Evolutionary conservation across 1,140 invertebrate species (phyloP).

Genomic region (Lysiphlebus fabarum): DNA sequence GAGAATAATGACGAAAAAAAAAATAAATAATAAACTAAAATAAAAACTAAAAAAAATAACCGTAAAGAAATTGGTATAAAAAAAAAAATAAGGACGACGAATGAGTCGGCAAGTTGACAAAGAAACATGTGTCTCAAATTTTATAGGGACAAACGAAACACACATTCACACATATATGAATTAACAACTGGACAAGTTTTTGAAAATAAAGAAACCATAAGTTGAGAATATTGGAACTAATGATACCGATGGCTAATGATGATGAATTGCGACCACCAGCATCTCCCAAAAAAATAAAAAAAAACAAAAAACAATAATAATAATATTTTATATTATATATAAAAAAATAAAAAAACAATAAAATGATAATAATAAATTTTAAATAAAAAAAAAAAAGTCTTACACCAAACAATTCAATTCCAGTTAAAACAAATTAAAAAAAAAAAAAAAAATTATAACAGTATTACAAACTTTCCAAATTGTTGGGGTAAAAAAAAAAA

Average conservation of each 20-base stretch:
- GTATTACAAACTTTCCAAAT: neutral
- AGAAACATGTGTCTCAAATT: conserved; percentile 21
- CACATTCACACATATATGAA: neutral
- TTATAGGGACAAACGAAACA: neutral
- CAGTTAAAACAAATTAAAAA: neutral
- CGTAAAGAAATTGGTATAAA: neutral
- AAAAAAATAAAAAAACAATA: neutral
- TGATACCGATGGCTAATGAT: conserved; percentile 18
- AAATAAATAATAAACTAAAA: conserved; percentile 1
- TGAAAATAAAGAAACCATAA: conserved; percentile 4
- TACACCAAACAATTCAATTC: too few relatives aligned
- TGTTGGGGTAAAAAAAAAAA: too few relatives aligned
- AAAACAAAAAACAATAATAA: too few relatives aligned
- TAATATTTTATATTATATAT: neutral
- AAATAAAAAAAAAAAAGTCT: neutral
- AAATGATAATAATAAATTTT: neutral
- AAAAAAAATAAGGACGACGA: neutral
- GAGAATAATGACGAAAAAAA: neutral
- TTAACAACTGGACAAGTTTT: conserved; percentile 7
- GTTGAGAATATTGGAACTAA: conserved; percentile 21
- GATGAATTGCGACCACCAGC: conserved; percentile 12
- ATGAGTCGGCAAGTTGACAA: conserved; percentile 20
- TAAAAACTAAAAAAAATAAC: conserved; percentile 13
- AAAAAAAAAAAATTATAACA: neutral
- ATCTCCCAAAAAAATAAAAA: too few relatives aligned